Percentiles rank a stretch among this genome's conserved stretches.
Conservation (phyloP, 2,113 vertebrate genomes). For the Zeus faber region DNA sequence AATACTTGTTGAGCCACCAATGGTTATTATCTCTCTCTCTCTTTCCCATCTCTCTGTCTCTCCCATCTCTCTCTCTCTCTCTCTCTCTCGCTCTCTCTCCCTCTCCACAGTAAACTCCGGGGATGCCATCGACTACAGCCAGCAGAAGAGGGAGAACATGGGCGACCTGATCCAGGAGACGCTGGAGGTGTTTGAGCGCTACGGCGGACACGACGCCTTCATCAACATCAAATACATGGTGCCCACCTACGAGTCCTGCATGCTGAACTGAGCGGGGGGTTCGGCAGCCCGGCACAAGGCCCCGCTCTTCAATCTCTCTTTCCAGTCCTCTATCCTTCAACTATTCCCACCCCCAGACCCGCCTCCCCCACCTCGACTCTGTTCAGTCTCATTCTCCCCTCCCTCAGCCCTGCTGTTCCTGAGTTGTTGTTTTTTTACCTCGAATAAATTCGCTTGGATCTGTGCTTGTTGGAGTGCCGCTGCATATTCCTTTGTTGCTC, state of each 20-base stretch:
- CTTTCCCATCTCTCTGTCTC: too few species aligned
- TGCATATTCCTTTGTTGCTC: conserved; percentile 6
- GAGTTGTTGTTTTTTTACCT: too few species aligned
- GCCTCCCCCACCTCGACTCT: background rate
- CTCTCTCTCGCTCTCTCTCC: conserved; percentile 10
- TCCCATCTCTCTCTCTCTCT: too few species aligned
- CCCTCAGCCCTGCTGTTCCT: too few species aligned
- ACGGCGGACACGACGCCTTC: conserved; percentile 85
- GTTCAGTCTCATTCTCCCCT: too few species aligned
- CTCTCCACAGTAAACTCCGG: conserved; percentile 82
- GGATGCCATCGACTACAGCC: conserved; percentile 88
- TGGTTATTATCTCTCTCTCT: too few species aligned
- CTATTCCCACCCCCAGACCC: background rate
- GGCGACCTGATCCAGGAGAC: conserved; percentile 92
- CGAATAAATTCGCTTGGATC: too few species aligned
- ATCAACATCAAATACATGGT: conserved; percentile 98
- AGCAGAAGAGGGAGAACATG: conserved; percentile 87
- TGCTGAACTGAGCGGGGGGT: conserved; percentile 68
- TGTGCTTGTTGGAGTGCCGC: too few species aligned
- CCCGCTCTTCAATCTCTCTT: background rate
- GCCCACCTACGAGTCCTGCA: conserved; percentile 90
- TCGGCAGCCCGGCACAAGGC: background rate
- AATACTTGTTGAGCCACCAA: too few species aligned
- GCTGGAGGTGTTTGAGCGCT: conserved; percentile 86
- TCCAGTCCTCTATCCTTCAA: background rate